Evolutionary conservation across 1,140 invertebrate genomes (phyloP), one percentile per base, ranked within the genome.

Genomic region (Camponotus vicinus): DNA sequence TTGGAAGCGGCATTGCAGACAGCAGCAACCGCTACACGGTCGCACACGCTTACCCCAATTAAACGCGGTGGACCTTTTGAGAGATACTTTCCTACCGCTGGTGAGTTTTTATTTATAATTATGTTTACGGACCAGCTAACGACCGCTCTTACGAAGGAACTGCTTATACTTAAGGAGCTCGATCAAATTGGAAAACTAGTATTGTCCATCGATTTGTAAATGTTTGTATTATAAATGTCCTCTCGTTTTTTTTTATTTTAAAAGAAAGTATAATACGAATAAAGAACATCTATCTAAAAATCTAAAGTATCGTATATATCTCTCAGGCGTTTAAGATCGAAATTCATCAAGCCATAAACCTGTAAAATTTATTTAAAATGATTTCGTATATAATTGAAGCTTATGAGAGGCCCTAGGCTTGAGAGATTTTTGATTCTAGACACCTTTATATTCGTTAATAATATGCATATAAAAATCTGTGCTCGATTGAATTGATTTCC

Each of bases 81-180:
- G 94, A 97, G 97, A 96, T 98, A 97, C 96, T 97, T 97, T 95
- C 96, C 97, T 90, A 97, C 97, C 92, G 96, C 97, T 96, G 97
- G 97, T 98, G 96, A 96, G 96, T 96, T 93, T 93, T 90, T 92
- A 89, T 93, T 94, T 92, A 94, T 92, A 87, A 93, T 94, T 94
- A 92, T 94, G 91, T 94, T 94, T 92, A 93, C 92, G 92, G 92
- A 83, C 79, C 69, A 83, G 79, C 55, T 75, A 83, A 83, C 79
- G 79, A n/a, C 66, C 55, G 40, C 57, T 75, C 55, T 83, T 86
- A 86, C 27, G 13, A 86, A 73, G 52, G 66, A 73, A 57, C 15
- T 73, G 69, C 55, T 83, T 83, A 42, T 75, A 83, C 79, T 83
- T 83, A 75, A 83, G 40, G 79, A 32, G n/a, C 79, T 63, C 79